phyloP scores from a whole-genome alignment of 2,888 invertebrate genomes.

The Himalopsyche japonica region DNA sequence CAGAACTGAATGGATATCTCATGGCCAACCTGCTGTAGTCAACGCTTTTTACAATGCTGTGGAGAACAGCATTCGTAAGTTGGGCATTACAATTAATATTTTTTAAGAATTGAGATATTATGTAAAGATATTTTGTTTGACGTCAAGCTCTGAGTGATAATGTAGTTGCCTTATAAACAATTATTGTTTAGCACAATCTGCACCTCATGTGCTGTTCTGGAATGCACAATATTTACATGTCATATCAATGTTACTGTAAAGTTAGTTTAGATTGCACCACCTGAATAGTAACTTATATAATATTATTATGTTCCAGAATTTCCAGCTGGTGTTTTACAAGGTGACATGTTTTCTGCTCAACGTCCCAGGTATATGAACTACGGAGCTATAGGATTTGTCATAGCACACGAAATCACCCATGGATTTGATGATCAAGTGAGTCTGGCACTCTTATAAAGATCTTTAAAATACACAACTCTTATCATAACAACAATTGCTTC shows the following conservation, averaged over 20 bases:
- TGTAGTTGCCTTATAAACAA: no score
- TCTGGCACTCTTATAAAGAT: background rate
- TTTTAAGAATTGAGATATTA: no score
- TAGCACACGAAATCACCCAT: slow-evolving; percentile 91
- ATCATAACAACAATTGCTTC: background rate
- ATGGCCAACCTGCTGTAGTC: slow-evolving; percentile 55
- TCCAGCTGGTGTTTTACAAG: slow-evolving; percentile 92
- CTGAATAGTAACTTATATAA: no score
- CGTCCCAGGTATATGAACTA: slow-evolving; percentile 92
- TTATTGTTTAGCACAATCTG: no score
- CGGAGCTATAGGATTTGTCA: slow-evolving; percentile 88
- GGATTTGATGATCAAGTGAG: slow-evolving; percentile 80
- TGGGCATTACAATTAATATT: no score
- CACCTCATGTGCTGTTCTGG: no score
- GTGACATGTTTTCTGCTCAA: slow-evolving; percentile 85
- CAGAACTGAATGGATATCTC: slow-evolving; percentile 58
- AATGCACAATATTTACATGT: no score
- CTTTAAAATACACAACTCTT: background rate
- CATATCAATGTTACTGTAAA: no score
- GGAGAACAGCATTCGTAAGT: slow-evolving; percentile 62
- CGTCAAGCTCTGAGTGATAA: no score
- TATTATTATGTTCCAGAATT: slow-evolving; percentile 67
- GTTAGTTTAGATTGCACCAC: no score
- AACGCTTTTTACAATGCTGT: slow-evolving; percentile 60
- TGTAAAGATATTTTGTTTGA: no score